Base-by-base conservation (phyloP, 2,888 invertebrate genomes). In the Tribolium freemani region DNA sequence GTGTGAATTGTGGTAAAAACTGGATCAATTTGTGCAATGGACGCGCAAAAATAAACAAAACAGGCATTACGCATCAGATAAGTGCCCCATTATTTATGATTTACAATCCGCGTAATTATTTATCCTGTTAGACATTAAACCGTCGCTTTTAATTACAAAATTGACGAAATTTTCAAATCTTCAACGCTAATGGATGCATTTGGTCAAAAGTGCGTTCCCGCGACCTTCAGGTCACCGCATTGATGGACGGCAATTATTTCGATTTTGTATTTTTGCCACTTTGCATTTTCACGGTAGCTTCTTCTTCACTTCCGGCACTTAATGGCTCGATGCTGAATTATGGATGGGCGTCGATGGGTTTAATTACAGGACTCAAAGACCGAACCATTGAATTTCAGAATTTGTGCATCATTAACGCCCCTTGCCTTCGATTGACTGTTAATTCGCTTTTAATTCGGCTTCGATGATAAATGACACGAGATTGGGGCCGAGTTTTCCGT, bases 161-260 rank as follows among this genome's bases (percentile, higher is more conserved):
- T 9, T 38, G 5, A 38, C 38, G n/a, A n/a, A 38, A 38, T 38
- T 38, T 38, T 38, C 38, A 5, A 38, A 38, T 38, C 1, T 1
- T 8, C n/a, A 50, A 61, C 61, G 21, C 48, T 61, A 61, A 61
- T 61, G 61, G 68, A 54, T 45, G 72, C 72, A 77, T 75, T 78
- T 75, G 75, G 76, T 74, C 75, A 76, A 77, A 77, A 67, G 70
- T 73, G 72, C 69, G 73, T 79, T 79, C 78, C 78, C 78, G 78
- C 78, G 78, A 79, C 78, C 78, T 58, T 8, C 9, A 67, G 77
- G 78, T 79, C 78, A 77, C 72, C 68, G 60, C 61, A 76, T 77
- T 79, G 78, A 78, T 76, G 76, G 78, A 77, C 75, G 72, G 75
- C 77, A 75, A 78, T 78, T 76, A 77, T 72, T 69, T 66, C 64